These are phyloP conservation scores for Amazona vittata DNA, from an alignment of 2,113 vertebrate genomes.

Conservation along the genomic window DNA sequence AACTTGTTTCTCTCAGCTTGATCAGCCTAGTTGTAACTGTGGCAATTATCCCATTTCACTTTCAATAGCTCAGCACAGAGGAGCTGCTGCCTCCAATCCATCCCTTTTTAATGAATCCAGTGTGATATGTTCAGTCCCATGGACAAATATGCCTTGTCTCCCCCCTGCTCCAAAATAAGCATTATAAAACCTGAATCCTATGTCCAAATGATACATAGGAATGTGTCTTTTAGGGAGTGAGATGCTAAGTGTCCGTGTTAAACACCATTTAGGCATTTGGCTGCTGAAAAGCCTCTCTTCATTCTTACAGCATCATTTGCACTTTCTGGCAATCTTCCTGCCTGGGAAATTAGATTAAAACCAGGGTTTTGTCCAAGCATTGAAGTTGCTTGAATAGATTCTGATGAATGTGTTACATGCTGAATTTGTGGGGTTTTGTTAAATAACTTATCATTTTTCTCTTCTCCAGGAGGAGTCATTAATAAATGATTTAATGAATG, in stretches of 20 bases:
- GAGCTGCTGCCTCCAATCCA: slow-evolving; percentile 68
- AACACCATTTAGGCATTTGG: slow-evolving; percentile 39
- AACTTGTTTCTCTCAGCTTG: slow-evolving; percentile 87
- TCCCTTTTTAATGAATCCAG: slow-evolving; percentile 74
- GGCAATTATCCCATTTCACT: slow-evolving; percentile 83
- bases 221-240: background rate
- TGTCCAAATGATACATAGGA: background rate
- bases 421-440: slow-evolving; percentile 30
- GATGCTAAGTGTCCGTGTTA: slow-evolving; percentile 19
- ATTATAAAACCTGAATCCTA: background rate
- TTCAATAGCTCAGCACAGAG: slow-evolving; percentile 76
- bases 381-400: slow-evolving; percentile 45
- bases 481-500: slow-evolving; percentile 39
- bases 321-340: slow-evolving; percentile 66
- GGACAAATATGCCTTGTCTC: slow-evolving; percentile 8
- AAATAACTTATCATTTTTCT: slow-evolving; percentile 45
- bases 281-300: slow-evolving; percentile 16
- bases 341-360: slow-evolving; percentile 62
- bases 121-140: slow-evolving; percentile 9
- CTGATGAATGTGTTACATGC: slow-evolving; percentile 55
- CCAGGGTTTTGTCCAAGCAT: slow-evolving; percentile 50
- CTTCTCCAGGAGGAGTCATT: background rate
- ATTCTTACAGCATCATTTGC: slow-evolving; percentile 45
- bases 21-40: slow-evolving; percentile 80
- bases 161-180: background rate